Evolutionary conservation across 2,797 vertebrate genomes (phyloP), one percentile per base, ranked within the genome.

Genomic region (Notolabrus celidotus): DNA sequence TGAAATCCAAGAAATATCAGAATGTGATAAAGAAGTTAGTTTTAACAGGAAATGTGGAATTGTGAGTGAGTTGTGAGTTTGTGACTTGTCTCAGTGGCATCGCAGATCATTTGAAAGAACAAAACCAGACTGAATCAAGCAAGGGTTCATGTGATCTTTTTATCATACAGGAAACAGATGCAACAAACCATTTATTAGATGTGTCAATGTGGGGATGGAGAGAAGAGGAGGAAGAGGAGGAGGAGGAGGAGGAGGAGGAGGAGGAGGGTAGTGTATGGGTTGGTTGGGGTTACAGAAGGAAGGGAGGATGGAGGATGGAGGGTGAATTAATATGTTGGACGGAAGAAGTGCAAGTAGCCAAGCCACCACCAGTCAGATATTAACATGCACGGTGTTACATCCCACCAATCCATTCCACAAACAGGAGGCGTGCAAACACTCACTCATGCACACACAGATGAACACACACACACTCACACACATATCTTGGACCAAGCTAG

Each of bases 51-150:
- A 31, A 27, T 29, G 0, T 31, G 55, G 14, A 17, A 5, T 11
- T 3, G 6, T 10, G 34, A 33, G n/a, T n/a, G n/a, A n/a, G n/a
- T n/a, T n/a, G 53, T 10, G 7, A 17, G 47, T 51, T 38, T 70
- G 53, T 0, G 67, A 58, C n/a, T 79, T 17, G 77, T 77, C 67
- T 71, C 60, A 36, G 68, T 19, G 79, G 85, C 86, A 66, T 52
- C 72, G 72, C 69, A 29, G 50, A 49, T 66, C 33, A 77, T 61
- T 39, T 29, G 25, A 74, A 68, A 75, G 61, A 83, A 72, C 65
- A 83, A n/a, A 74, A 83, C 56, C 80, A 82, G 83, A 74, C 66
- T 64, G 70, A 86, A 83, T 71, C 74, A 68, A 51, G 70, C 11
- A 43, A 43, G 63, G 59, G 66, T 53, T 67, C 56, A 64, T 22